Conservation (phyloP, 2,888 invertebrate species). For the Blastobasis lacticolella region DNA sequence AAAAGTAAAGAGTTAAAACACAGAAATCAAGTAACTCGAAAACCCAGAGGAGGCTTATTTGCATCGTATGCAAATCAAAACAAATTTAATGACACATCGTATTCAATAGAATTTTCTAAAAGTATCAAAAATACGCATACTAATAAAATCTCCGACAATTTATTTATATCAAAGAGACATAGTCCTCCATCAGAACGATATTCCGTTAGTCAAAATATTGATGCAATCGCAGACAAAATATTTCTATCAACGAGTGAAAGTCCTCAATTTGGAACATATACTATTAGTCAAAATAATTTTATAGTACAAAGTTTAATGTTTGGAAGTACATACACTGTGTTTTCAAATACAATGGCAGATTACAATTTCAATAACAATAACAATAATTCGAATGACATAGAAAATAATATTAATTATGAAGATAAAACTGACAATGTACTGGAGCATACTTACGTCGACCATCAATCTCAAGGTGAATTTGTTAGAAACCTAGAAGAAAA, state of each 20-base stretch:
- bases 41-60: too few species aligned
- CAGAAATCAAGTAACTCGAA: too few species aligned
- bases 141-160: not conserved
- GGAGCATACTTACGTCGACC: not conserved
- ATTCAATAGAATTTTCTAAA: slow-evolving; percentile 28
- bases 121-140: slow-evolving; percentile 4
- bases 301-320: slow-evolving; percentile 3
- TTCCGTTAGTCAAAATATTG: too few species aligned
- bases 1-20: not conserved
- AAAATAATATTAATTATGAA: too few species aligned
- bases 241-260: not conserved
- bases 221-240: too few species aligned
- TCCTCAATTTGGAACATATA: not conserved
- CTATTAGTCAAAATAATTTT: not conserved
- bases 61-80: not conserved
- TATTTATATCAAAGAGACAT: too few species aligned
- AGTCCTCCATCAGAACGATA: too few species aligned
- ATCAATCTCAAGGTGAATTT: too few species aligned
- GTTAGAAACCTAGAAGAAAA: too few species aligned
- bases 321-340: slow-evolving; percentile 8
- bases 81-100: slow-evolving; percentile 18
- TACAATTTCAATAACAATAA: not conserved
- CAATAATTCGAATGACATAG: not conserved
- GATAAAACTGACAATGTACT: not conserved
- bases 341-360: not conserved